phyloP scores from a whole-genome alignment of 2,113 vertebrate genomes.

The Caracal caracal region DNA sequence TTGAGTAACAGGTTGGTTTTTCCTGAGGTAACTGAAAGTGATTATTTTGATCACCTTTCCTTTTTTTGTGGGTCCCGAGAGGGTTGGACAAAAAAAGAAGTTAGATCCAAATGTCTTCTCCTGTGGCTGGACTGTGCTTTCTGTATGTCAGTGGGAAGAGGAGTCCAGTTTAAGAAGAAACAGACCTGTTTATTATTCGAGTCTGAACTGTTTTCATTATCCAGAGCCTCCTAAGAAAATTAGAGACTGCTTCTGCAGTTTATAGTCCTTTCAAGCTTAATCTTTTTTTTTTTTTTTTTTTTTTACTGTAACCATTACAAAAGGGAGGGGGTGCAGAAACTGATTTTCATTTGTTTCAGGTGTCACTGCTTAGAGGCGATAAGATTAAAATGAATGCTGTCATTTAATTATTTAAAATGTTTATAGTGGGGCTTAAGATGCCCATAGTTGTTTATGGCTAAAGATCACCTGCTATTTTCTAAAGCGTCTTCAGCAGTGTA shows the following conservation, averaged over 20 bases:
- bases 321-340: not conserved
- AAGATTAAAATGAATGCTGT: slow-evolving; percentile 32
- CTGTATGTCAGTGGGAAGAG: slow-evolving; percentile 4
- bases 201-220: slow-evolving; percentile 62
- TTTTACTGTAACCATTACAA: slow-evolving; percentile 39
- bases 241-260: slow-evolving; percentile 35
- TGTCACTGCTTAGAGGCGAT: slow-evolving; percentile 16
- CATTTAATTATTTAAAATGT: slow-evolving; percentile 39
- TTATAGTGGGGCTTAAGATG: slow-evolving; percentile 36
- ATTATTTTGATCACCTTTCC: not conserved
- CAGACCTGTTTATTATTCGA: slow-evolving; percentile 54
- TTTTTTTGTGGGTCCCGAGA: not conserved
- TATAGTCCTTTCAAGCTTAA: not conserved
- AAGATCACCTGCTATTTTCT: slow-evolving; percentile 37
- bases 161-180: slow-evolving; percentile 50
- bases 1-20: slow-evolving; percentile 28
- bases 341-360: slow-evolving; percentile 49
- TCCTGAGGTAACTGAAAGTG: slow-evolving; percentile 15
- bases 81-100: not conserved
- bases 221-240: slow-evolving; percentile 58
- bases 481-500: not conserved
- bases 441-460: not conserved
- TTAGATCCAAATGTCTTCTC: slow-evolving; percentile 3
- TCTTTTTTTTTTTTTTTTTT: slow-evolving; percentile 5
- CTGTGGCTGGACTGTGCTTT: not conserved